Percentiles rank a stretch among this genome's conserved stretches.
Evolutionary conservation across 2,113 vertebrate genomes (phyloP).

Genomic region (Burhinus bistriatus): DNA sequence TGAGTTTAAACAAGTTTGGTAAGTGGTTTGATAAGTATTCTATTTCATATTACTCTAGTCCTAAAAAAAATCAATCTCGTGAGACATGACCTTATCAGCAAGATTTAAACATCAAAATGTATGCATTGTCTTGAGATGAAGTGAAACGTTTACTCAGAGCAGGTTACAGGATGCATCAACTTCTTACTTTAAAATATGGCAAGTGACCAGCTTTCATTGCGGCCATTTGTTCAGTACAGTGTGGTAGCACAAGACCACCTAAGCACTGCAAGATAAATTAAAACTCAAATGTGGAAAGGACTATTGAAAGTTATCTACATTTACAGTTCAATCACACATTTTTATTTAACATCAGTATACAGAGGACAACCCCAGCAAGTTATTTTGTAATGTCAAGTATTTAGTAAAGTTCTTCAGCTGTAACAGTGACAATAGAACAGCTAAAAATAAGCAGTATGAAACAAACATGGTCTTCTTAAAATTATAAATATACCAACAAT

Average conservation of each 20-base stretch:
- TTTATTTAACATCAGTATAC: slow-evolving; percentile 71
- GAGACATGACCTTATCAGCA: background rate
- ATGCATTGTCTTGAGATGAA: background rate
- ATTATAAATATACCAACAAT: slow-evolving; percentile 70
- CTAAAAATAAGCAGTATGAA: slow-evolving; percentile 70
- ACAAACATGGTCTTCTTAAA: slow-evolving; percentile 68
- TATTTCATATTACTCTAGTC: background rate
- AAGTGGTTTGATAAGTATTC: background rate
- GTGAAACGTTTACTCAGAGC: background rate
- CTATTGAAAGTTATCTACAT: slow-evolving; percentile 57
- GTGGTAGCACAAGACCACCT: background rate
- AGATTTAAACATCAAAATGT: background rate
- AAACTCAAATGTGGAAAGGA: slow-evolving; percentile 57
- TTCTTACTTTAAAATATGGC: background rate
- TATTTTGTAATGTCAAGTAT: slow-evolving; percentile 57
- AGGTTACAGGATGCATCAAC: background rate
- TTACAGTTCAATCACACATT: slow-evolving; percentile 60
- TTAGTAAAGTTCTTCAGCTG: slow-evolving; percentile 65
- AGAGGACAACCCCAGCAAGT: slow-evolving; percentile 68
- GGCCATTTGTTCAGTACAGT: background rate
- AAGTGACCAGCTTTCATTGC: background rate
- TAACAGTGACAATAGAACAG: slow-evolving; percentile 65
- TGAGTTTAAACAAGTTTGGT: background rate
- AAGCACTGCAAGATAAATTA: slow-evolving; percentile 29
- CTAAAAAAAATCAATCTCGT: background rate